Evolutionary conservation across 2,888 invertebrate genomes (phyloP).

Genomic region (Caenorhabditis sulstoni): DNA sequence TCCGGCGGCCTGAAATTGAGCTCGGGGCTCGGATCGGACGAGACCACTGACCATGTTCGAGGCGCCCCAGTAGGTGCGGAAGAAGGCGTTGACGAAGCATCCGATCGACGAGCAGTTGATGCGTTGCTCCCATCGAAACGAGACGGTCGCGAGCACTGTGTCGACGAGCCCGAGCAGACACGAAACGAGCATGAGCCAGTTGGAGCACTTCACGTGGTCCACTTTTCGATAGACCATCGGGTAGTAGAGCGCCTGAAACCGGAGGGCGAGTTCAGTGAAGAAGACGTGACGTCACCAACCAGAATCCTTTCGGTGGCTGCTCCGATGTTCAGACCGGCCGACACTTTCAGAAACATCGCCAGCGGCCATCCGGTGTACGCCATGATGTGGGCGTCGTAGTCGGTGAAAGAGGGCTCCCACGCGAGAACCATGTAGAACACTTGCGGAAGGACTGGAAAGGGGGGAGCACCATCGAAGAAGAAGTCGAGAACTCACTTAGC

Average conservation of each 20-base stretch:
- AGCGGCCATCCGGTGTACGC: slow-evolving; percentile 28
- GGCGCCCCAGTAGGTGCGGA: slow-evolving; percentile 37
- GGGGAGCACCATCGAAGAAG: background rate
- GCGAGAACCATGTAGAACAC: slow-evolving; percentile 18
- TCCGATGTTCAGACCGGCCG: slow-evolving; percentile 25
- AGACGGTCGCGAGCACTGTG: background rate
- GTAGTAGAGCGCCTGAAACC: slow-evolving; percentile 43
- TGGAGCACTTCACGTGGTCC: slow-evolving; percentile 41
- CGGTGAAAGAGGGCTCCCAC: slow-evolving; percentile 17
- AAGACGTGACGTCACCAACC: background rate
- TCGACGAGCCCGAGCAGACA: slow-evolving; percentile 10
- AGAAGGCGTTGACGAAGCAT: slow-evolving; percentile 31
- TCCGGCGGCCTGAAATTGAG: slow-evolving; percentile 29
- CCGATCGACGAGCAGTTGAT: slow-evolving; percentile 45
- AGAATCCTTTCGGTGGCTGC: slow-evolving; percentile 37
- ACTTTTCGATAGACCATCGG: slow-evolving; percentile 37
- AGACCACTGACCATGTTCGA: slow-evolving; percentile 54
- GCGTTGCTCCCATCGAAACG: slow-evolving; percentile 25
- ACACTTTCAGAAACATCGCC: slow-evolving; percentile 36
- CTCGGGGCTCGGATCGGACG: no score
- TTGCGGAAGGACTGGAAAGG: slow-evolving; percentile 40
- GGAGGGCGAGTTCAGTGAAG: background rate
- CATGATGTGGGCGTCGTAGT: slow-evolving; percentile 23
- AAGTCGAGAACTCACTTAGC: slow-evolving; percentile 5
- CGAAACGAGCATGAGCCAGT: slow-evolving; percentile 19